Evolutionary conservation across 2,797 vertebrate genomes (phyloP), one percentile per base, ranked within the genome.

Genomic region (Arnoldichthys spilopterus): DNA sequence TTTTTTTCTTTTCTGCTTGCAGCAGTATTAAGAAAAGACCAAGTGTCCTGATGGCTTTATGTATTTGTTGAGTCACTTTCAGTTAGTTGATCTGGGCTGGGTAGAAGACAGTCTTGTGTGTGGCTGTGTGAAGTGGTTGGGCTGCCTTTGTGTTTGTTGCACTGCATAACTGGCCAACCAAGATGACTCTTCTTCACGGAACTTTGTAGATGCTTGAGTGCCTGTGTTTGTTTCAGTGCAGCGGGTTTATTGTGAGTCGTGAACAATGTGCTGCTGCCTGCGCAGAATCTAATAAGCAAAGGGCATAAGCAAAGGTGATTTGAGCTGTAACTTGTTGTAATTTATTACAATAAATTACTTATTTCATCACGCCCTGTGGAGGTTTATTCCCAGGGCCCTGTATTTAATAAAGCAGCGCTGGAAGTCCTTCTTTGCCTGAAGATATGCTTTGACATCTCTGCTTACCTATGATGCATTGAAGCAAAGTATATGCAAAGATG

Each of bases 291-390:
- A 43, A 69, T 49, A 51, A 30, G 32, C 66, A 51, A 51, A 26
- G 66, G 43, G 26, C 22, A 47, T 62, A 62, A 62, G 59, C 59
- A 62, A 32, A 62, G 59, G 30, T 62, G 59, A 62, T 62, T 34
- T 34, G 30, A 34, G 18, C 30, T 34, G 30, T 62, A 62, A 62
- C 30, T 20, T 34, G 1, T 32, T 32, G 59, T 18, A 62, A 62
- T 62, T 34, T 62, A 28, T 49, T 49, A 69, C 24, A 37, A 69
- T 69, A 49, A 49, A 69, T 69, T 69, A 69, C 47, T 69, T 16
- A 49, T 69, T 69, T 51, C 28, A 20, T 47, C 28, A 20, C 2
- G 16, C 6, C 28, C 6, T 11, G 15, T 47, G 43, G 43, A 68
- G 66, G 26, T 69, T 30, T 68, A 68, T 49, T 68, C 66, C 43